Percentiles rank a stretch among this genome's conserved stretches.
Evolutionary conservation across 2,113 vertebrate genomes (phyloP).

Genomic region (Halcyon senegalensis): DNA sequence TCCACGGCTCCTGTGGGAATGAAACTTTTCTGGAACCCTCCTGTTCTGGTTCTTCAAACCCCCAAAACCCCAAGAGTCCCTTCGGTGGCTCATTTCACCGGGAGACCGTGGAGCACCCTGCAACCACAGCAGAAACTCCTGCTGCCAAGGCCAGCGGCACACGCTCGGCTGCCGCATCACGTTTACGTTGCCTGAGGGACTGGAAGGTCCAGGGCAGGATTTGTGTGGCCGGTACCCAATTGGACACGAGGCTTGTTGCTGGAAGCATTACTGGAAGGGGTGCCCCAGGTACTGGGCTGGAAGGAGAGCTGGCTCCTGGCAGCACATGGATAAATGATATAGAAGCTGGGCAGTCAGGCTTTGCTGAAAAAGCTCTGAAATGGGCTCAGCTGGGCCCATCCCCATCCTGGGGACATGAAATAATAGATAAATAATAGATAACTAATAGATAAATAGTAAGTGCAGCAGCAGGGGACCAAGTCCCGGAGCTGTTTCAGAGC

Average conservation of each 20-base stretch:
- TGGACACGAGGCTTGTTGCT: neutral
- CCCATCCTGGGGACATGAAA: neutral
- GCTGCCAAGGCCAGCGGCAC: neutral
- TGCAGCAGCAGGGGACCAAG: neutral
- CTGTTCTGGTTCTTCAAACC: neutral
- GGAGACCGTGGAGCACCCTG: neutral
- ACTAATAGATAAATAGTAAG: neutral
- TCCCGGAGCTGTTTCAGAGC: rapidly evolving
- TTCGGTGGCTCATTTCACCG: neutral
- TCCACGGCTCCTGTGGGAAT: rapidly evolving
- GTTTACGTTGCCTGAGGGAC: rapidly evolving
- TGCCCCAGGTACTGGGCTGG: neutral
- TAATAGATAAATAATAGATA: neutral
- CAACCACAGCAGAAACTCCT: rapidly evolving
- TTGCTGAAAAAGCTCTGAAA: neutral
- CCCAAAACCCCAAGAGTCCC: neutral
- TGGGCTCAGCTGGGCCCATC: neutral
- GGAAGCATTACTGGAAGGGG: neutral
- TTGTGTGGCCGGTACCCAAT: neutral
- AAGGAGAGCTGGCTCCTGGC: neutral
- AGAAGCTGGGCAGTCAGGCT: no score
- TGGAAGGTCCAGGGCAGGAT: neutral
- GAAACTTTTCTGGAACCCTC: neutral
- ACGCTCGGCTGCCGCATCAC: rapidly evolving
- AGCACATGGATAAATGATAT: neutral